Percentiles rank a stretch among this genome's conserved stretches.
These are phyloP conservation scores for Calephelis perditalis DNA, from an alignment of 2,888 invertebrate genomes.

Conservation along the genomic window DNA sequence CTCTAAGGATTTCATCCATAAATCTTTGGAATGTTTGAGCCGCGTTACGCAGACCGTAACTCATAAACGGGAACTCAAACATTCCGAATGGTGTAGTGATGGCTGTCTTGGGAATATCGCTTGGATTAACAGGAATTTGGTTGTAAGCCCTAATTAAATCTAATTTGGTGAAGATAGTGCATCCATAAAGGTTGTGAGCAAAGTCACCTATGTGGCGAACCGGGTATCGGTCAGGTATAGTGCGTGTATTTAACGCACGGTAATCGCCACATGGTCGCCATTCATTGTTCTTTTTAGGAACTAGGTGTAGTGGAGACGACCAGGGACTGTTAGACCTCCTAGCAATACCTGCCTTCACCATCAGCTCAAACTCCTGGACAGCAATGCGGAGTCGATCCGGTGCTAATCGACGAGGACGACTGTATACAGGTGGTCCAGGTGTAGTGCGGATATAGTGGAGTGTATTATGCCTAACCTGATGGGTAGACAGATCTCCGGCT, in stretches of 20 bases:
- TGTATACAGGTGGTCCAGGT: conserved; percentile 21
- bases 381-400: conserved; percentile 28
- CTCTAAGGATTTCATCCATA: conserved; percentile 3
- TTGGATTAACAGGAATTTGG: background rate
- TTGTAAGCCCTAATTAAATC: background rate
- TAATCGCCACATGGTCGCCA: conserved; percentile 41
- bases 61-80: conserved; percentile 6
- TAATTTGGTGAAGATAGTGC: background rate
- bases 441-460: conserved; percentile 14
- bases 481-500: too few species aligned
- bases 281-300: conserved; percentile 31
- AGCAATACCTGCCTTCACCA: conserved; percentile 30
- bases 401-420: conserved; percentile 28
- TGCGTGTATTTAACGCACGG: conserved; percentile 1
- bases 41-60: conserved; percentile 1
- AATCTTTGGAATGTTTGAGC: conserved; percentile 8
- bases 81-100: conserved; percentile 3
- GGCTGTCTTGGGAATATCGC: conserved; percentile 1
- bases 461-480: too few species aligned
- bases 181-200: background rate
- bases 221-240: background rate
- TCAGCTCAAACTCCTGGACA: conserved; percentile 30
- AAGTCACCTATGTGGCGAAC: conserved; percentile 1
- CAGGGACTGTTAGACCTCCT: conserved; percentile 32
- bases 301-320: conserved; percentile 37